Conservation (phyloP, 2,888 invertebrate genomes). For the Callyntrura guangdongensis region DNA sequence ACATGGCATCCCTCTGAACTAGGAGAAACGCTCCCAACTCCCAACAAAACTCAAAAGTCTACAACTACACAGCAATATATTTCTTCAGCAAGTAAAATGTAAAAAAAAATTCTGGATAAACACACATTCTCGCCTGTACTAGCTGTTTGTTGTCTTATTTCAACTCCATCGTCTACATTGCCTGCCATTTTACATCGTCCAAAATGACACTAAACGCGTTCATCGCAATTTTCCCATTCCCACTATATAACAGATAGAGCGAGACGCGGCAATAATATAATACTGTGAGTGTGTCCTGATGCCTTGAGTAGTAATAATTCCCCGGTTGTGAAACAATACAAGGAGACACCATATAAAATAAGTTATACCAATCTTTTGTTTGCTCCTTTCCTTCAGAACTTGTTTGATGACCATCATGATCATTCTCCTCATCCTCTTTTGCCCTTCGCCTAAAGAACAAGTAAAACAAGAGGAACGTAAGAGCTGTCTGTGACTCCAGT, state of each 20-base stretch:
- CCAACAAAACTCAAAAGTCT: too few species aligned
- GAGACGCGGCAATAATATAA: too few species aligned
- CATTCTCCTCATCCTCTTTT: conserved; percentile 32
- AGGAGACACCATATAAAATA: not conserved
- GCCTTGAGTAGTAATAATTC: not conserved
- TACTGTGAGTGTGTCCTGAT: too few species aligned
- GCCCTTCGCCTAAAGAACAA: conserved; percentile 24
- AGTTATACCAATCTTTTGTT: conserved; percentile 26
- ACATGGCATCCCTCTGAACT: not conserved
- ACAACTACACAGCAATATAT: not conserved
- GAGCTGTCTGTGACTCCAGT: conserved; percentile 31
- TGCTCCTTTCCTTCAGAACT: conserved; percentile 14
- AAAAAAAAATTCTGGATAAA: not conserved
- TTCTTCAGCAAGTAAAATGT: not conserved
- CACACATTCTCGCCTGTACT: not conserved
- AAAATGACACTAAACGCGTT: not conserved
- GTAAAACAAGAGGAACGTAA: conserved; percentile 28
- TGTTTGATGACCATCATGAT: conserved; percentile 47
- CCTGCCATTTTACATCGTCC: not conserved
- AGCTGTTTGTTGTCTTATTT: not conserved
- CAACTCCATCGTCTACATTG: not conserved
- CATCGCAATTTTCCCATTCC: not conserved
- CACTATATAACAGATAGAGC: not conserved
- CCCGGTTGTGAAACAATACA: conserved; percentile 9
- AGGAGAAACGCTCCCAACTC: too few species aligned